Conservation (phyloP, 2,113 vertebrate species). For the Ictalurus punctatus region DNA sequence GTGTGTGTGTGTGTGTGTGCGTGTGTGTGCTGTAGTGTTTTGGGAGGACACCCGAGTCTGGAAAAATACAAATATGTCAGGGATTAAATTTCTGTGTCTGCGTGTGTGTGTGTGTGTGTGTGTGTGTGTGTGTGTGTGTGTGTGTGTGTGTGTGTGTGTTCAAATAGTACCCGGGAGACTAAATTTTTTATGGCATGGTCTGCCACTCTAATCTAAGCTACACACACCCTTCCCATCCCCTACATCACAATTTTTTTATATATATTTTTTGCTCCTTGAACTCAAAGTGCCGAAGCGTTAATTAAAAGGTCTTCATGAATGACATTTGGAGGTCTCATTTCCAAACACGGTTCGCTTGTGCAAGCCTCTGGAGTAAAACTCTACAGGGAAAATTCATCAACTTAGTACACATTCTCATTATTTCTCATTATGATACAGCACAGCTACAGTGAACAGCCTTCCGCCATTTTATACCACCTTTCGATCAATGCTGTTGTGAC, state of each 20-base stretch:
- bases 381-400: background rate
- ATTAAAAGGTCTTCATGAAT: conserved; percentile 15
- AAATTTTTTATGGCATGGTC: background rate
- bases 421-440: background rate
- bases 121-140: conserved; percentile 23
- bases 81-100: conserved; percentile 25
- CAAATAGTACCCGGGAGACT: background rate
- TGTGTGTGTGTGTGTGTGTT: conserved; percentile 14
- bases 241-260: background rate
- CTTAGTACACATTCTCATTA: background rate
- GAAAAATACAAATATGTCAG: background rate
- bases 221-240: background rate
- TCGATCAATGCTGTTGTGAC: background rate
- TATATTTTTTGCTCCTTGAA: background rate
- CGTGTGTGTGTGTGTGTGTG: background rate
- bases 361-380: background rate
- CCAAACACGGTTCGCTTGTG: background rate
- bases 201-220: background rate
- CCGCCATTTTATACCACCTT: background rate
- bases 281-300: background rate
- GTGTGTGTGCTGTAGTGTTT: background rate
- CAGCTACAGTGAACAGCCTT: background rate
- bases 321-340: background rate
- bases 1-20: conserved; percentile 2
- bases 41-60: background rate